These are phyloP conservation scores for Oriolus oriolus DNA, from an alignment of 2,113 vertebrate species.

Conservation along the genomic window DNA sequence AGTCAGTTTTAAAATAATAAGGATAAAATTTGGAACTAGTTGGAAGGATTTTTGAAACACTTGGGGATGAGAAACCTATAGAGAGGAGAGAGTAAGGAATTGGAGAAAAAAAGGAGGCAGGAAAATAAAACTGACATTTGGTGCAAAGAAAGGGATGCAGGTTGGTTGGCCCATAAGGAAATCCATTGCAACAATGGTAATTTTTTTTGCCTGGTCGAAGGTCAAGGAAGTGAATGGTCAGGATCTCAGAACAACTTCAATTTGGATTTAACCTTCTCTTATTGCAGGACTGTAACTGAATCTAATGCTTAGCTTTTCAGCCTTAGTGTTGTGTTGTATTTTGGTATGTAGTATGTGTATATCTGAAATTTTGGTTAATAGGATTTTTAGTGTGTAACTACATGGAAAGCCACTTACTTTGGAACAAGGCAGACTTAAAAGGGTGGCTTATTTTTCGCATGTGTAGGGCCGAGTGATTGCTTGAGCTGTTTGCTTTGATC, in stretches of 20 bases:
- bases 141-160: neutral
- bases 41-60: neutral
- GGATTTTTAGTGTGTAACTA: neutral
- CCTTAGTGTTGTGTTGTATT: neutral
- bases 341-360: neutral
- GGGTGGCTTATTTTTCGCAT: neutral
- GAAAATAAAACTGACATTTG: neutral
- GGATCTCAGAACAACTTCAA: neutral
- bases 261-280: neutral
- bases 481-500: neutral
- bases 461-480: neutral
- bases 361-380: neutral
- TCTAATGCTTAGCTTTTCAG: neutral
- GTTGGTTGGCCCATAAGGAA: neutral
- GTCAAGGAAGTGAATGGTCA: neutral
- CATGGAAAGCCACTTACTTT: neutral
- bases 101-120: neutral
- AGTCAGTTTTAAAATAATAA: neutral
- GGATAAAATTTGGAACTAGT: neutral
- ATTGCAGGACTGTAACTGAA: neutral
- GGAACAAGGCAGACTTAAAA: neutral
- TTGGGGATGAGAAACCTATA: neutral
- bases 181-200: neutral
- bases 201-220: neutral
- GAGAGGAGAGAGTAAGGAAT: neutral